Evolutionary conservation across 2,113 vertebrate species (phyloP).

Genomic region (Gavialis gangeticus): DNA sequence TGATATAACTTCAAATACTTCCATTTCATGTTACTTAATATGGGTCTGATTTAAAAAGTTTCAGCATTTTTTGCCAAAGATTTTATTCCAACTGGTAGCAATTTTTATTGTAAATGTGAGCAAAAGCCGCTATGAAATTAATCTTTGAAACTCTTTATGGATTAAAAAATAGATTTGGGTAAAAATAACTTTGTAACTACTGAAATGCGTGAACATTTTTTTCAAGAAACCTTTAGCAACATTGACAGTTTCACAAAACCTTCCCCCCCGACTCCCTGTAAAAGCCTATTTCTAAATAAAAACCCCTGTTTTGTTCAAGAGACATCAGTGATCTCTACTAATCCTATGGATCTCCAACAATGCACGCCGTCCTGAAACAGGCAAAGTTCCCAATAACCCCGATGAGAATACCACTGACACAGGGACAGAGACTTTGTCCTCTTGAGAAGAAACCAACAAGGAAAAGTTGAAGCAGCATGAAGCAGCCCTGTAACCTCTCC

Average conservation of each 20-base stretch:
- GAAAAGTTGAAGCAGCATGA: background rate
- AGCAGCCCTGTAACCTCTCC: background rate
- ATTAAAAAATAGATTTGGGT: background rate
- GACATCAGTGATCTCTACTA: background rate
- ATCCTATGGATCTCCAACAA: background rate
- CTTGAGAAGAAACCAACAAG: background rate
- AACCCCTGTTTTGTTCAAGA: background rate
- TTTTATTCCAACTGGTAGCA: background rate
- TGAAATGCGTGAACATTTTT: background rate
- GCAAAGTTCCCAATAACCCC: background rate
- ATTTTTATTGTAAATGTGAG: background rate
- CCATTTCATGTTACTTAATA: background rate
- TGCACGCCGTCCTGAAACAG: background rate
- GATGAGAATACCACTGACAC: too few relatives aligned
- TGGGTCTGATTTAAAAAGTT: background rate
- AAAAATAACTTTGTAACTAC: background rate
- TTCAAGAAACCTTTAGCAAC: background rate
- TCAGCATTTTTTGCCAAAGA: background rate
- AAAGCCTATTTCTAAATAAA: background rate
- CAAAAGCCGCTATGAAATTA: background rate
- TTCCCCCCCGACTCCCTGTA: background rate
- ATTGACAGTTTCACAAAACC: background rate
- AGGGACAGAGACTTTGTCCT: background rate
- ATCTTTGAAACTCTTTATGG: background rate
- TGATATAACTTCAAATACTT: background rate